A percentile compares a stretch with the other conserved stretches of the same genome.
phyloP scores from a whole-genome alignment of 2,888 invertebrate genomes.

The Scaptomyza parva region DNA sequence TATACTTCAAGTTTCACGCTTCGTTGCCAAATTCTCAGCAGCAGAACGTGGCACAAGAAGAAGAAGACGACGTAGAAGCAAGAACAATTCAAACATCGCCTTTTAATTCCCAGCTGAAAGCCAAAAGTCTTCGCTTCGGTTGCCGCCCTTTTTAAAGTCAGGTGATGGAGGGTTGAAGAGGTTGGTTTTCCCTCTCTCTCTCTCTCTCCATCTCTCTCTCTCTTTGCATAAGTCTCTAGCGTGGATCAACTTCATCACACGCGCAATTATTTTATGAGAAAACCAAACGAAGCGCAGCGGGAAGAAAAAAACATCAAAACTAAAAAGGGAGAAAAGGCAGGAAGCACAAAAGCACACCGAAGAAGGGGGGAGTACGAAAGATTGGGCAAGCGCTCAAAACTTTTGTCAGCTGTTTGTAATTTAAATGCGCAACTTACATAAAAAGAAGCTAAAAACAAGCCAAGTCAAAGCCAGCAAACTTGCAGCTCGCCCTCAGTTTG shows the following conservation, averaged over 20 bases:
- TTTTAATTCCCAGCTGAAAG: slow-evolving; percentile 66
- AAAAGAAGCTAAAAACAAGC: slow-evolving; percentile 20
- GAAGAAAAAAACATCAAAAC: slow-evolving; percentile 50
- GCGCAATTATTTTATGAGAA: slow-evolving; percentile 78
- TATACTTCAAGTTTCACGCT: slow-evolving; percentile 75
- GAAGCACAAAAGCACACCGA: neutral
- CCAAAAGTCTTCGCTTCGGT: slow-evolving; percentile 55
- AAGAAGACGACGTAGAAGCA: too few relatives aligned
- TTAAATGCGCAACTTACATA: slow-evolving; percentile 75
- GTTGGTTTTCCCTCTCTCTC: neutral
- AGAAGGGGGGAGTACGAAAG: slow-evolving; percentile 4
- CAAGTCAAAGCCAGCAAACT: too few relatives aligned
- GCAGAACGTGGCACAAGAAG: slow-evolving; percentile 52
- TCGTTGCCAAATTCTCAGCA: slow-evolving; percentile 79
- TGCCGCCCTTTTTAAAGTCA: slow-evolving; percentile 31
- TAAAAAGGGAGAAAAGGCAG: slow-evolving; percentile 20
- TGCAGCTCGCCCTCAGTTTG: slow-evolving; percentile 46
- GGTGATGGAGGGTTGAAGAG: neutral
- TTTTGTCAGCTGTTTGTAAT: slow-evolving; percentile 79
- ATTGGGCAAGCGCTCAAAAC: slow-evolving; percentile 67
- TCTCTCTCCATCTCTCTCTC: neutral
- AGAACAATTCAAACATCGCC: slow-evolving; percentile 33
- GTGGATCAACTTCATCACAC: slow-evolving; percentile 68
- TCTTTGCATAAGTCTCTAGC: slow-evolving; percentile 25
- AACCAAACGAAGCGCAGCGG: slow-evolving; percentile 71